Evolutionary conservation across 2,888 invertebrate species (phyloP), one percentile per base, ranked within the genome.

Genomic region (Oxystoma pomonae): DNA sequence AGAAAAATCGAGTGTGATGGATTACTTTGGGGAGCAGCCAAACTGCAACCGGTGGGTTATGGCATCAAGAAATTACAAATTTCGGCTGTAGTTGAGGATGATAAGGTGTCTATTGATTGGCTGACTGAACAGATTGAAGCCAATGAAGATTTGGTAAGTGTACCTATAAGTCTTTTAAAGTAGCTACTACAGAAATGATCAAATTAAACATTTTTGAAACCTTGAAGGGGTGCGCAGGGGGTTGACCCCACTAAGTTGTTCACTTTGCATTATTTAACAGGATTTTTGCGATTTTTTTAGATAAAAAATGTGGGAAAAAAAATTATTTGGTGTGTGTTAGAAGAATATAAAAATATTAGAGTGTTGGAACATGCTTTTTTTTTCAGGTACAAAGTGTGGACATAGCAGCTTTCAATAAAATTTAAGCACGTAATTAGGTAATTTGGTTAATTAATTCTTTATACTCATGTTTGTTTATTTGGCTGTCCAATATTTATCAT

Each of bases 401-500:
- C 78, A 92, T 97, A 75, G 96, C 94, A 67, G 96, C 96, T 67
- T 98, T 98, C 81, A 96, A 96, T 81, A 96, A 96, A 83, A 90
- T 94, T 72, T 94, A 87, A 74, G 57, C 18, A 20, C 16, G 12
- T 35, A 22, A 22, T 52, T 59, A 17, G 20, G 17, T 9, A 49
- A 50, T 58, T 21, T 55, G 17, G n/a, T n/a, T n/a, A n/a, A n/a
- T n/a, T n/a, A n/a, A n/a, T n/a, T n/a, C n/a, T n/a, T n/a, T n/a
- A n/a, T n/a, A n/a, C n/a, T n/a, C n/a, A n/a, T n/a, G n/a, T n/a
- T n/a, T n/a, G n/a, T n/a, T n/a, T n/a, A n/a, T n/a, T n/a, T n/a
- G n/a, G n/a, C n/a, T n/a, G n/a, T n/a, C n/a, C n/a, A n/a, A n/a
- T n/a, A n/a, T n/a, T n/a, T n/a, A n/a, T n/a, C n/a, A n/a, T n/a